Percentiles rank a stretch among this genome's conserved stretches.
Evolutionary conservation across 2,797 vertebrate species (phyloP).

Genomic region (Acrossocheilus fasciatus): DNA sequence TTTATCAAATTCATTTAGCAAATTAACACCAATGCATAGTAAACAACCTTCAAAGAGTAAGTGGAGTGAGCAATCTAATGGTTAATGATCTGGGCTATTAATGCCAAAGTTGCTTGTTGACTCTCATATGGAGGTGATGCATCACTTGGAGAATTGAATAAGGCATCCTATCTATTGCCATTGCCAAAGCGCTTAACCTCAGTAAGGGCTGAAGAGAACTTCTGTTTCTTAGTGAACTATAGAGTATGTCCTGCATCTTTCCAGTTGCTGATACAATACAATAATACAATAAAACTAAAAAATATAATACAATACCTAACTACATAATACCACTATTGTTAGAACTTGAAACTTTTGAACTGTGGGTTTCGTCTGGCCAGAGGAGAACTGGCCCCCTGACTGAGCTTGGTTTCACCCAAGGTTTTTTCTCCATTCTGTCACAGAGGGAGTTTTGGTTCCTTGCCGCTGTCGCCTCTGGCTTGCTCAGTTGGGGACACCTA

Average conservation of each 20-base stretch:
- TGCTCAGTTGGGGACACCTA: no score
- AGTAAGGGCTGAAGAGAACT: no score
- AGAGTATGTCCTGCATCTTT: neutral
- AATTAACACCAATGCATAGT: neutral
- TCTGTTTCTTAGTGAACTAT: neutral
- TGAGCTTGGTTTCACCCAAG: no score
- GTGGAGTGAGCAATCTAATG: neutral
- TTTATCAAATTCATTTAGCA: neutral
- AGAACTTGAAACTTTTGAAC: no score
- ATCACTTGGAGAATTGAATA: neutral
- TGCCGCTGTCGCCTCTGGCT: no score
- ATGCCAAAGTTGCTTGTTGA: neutral
- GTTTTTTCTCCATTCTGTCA: no score
- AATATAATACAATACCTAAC: no score
- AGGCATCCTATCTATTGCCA: neutral
- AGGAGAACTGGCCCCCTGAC: no score
- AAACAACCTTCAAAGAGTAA: neutral
- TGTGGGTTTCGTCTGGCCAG: no score
- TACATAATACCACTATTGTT: no score
- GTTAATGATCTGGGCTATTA: neutral
- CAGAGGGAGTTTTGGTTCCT: no score
- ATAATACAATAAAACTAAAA: no score
- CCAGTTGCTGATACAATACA: neutral
- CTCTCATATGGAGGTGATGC: neutral
- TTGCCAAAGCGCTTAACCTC: neutral